Base-by-base conservation (phyloP, 2,113 vertebrate species). In the Thinocorus orbignyianus region DNA sequence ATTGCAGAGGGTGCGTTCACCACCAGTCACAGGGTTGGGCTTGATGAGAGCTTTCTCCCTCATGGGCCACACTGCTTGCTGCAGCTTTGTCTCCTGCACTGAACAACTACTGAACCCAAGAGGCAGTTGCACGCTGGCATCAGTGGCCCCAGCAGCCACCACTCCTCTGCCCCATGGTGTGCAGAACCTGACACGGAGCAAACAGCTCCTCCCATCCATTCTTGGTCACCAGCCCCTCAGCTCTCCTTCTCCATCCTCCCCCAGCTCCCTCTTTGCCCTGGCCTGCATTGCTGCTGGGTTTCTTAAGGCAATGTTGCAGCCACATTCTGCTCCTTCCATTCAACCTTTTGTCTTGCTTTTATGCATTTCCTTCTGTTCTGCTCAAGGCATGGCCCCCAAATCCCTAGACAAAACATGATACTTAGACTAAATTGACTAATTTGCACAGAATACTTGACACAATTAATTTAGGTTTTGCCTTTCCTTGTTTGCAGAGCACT, bases 1-100 rank as follows among this genome's bases (percentile, higher is more conserved):
- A 1, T 5, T 51, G 39, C 14, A 13, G 1, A 30, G 41, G 3
- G 0, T 33, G 44, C 6, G 1, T 58, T 58, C 54, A 19, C 39
- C 35, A 55, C 52, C 30, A 23, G 30, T 9, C 46, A 17, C 0
- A 1, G 55, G 30, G 25, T 1, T 48, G 69, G 25, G 39, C 51
- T 39, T 2, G 2, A 9, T 14, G 26, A 17, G 10, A 52, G 44
- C 61, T 52, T 39, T 46, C 15, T 68, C 52, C 46, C 44, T 24
- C 19, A n/a, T 1, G 28, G 28, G 25, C 61, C 3, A 0, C 7
- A 1, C 48, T 37, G 26, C 28, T 35, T 25, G 25, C 4, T 37
- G 1, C 61, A 52, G 55, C 51, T 71, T 55, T 55, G 28, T 51
- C 57, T 17, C 30, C 66, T 16, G 22, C 2, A 0, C 49, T n/a